These are phyloP conservation scores for Lepidurus packardi DNA, from an alignment of 1,140 invertebrate genomes.

Conservation along the genomic window DNA sequence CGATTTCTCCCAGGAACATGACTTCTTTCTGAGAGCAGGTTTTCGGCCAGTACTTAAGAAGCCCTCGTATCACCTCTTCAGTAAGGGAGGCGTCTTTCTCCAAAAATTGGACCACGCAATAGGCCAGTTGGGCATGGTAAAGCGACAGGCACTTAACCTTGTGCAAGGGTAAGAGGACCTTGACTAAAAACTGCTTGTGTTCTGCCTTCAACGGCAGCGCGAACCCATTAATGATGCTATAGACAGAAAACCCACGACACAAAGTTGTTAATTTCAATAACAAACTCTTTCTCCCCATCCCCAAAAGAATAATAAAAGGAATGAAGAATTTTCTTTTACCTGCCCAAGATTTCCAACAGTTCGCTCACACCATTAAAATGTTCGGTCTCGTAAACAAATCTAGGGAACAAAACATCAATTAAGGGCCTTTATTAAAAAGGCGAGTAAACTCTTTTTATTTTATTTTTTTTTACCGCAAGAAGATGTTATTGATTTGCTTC, in stretches of 20 bases:
- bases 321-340: slow-evolving; percentile 39
- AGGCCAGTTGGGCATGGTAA: slow-evolving; percentile 95
- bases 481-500: slow-evolving; percentile 99
- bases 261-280: not conserved
- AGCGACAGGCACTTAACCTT: slow-evolving; percentile 88
- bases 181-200: slow-evolving; percentile 96
- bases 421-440: slow-evolving; percentile 10
- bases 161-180: slow-evolving; percentile 96
- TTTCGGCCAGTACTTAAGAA: slow-evolving; percentile 99
- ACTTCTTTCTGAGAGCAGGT: slow-evolving; percentile 99
- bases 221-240: slow-evolving; percentile 97
- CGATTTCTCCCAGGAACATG: slow-evolving; percentile 96
- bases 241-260: slow-evolving; percentile 22
- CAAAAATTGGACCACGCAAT: slow-evolving; percentile 99
- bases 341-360: slow-evolving; percentile 94
- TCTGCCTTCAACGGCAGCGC: slow-evolving; percentile 93
- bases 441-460: slow-evolving; percentile 27
- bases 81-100: slow-evolving; percentile 97
- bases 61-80: slow-evolving; percentile 88
- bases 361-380: slow-evolving; percentile 99
- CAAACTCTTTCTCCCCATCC: not conserved
- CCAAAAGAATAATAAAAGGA: slow-evolving; percentile 9
- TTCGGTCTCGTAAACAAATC: slow-evolving; percentile 99
- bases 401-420: slow-evolving; percentile 47
- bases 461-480: slow-evolving; percentile 60